These are phyloP conservation scores for Drosophila sucinea DNA, from an alignment of 1,140 invertebrate genomes.

Conservation along the genomic window DNA sequence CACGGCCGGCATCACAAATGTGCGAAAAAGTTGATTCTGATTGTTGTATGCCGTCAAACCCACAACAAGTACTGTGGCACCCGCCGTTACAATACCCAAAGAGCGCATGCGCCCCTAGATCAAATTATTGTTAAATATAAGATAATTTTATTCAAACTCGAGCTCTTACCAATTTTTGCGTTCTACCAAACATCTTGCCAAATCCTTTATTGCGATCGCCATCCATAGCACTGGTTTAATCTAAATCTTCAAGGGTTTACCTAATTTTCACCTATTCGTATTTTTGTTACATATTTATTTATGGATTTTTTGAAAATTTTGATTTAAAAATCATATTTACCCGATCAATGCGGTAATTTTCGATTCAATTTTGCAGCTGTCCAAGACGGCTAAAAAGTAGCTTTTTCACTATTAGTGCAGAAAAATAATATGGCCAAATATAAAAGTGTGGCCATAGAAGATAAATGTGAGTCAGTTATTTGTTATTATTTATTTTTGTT, in stretches of 20 bases:
- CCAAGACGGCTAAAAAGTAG: neutral
- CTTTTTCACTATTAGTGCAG: neutral
- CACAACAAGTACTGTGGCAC: constrained; percentile 44
- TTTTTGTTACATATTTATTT: neutral
- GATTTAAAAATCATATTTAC: neutral
- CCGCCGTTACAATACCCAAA: constrained; percentile 57
- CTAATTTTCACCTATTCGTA: neutral
- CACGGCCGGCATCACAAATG: constrained; percentile 69
- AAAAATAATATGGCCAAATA: too few relatives aligned
- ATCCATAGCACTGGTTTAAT: neutral
- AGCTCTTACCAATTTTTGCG: neutral
- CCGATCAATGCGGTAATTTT: neutral
- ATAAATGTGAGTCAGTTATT: constrained; percentile 32
- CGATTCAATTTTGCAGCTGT: neutral
- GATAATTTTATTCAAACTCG: neutral
- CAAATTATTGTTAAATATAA: neutral
- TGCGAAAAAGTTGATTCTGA: constrained; percentile 34
- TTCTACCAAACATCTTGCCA: neutral
- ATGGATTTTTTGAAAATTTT: neutral
- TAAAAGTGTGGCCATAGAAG: too few relatives aligned
- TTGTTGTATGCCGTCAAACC: constrained; percentile 54
- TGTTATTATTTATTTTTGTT: constrained; percentile 41
- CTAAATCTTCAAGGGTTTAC: neutral
- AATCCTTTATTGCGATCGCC: neutral
- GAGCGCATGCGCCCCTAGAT: constrained; percentile 56